Conservation (phyloP, 2,113 vertebrate species). For the Puma concolor region DNA sequence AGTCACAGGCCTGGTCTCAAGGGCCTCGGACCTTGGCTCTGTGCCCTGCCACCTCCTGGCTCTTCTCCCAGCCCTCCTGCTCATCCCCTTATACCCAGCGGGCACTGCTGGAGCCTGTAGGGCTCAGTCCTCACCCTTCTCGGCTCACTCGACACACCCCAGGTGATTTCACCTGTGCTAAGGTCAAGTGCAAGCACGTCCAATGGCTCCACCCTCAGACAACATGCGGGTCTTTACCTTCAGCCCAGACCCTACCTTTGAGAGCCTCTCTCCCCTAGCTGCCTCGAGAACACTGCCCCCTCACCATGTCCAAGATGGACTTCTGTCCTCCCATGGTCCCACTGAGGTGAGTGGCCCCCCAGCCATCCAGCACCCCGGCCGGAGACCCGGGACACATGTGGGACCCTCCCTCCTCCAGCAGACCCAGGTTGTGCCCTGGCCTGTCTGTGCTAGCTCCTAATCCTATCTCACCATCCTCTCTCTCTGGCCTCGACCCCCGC, state of each 20-base stretch:
- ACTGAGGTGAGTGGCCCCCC: background rate
- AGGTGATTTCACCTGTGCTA: background rate
- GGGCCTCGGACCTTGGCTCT: background rate
- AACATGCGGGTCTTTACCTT: background rate
- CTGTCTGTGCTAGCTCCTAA: background rate
- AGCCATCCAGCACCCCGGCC: background rate
- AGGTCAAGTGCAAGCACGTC: background rate
- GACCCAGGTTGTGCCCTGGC: background rate
- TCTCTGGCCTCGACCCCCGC: background rate
- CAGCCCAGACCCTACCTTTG: background rate
- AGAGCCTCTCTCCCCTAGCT: background rate
- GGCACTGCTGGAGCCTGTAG: background rate
- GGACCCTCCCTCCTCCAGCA: background rate
- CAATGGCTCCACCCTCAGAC: background rate
- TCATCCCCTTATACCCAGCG: fast-evolving
- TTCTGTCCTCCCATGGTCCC: background rate
- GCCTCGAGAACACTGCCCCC: background rate
- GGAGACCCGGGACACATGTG: background rate
- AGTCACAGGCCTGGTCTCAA: background rate
- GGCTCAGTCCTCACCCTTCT: background rate
- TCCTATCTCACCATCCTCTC: background rate
- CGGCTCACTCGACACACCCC: background rate
- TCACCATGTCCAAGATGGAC: background rate
- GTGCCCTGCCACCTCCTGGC: background rate
- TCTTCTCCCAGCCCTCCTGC: background rate